A percentile compares a stretch with the other conserved stretches of the same genome.
Evolutionary conservation across 2,888 invertebrate genomes (phyloP).

Genomic region (Lasioglossum leucozonium): DNA sequence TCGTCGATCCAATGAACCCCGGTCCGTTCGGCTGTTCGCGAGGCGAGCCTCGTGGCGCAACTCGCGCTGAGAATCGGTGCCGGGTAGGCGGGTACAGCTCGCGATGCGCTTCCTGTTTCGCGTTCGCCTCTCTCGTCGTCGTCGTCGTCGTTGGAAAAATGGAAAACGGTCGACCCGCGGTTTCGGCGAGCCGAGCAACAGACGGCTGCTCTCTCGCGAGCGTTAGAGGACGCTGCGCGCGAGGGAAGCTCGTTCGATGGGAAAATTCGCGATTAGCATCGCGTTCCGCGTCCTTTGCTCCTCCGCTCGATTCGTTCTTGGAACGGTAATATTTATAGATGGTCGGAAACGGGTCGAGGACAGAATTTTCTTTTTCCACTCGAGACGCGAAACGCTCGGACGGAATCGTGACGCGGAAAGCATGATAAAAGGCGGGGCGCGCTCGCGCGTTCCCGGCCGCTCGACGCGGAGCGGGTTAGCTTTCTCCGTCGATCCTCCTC

Average conservation of each 20-base stretch:
- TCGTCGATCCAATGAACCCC: conserved; percentile 18
- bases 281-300: conserved; percentile 17
- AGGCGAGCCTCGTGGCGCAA: not conserved
- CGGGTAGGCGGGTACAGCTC: not conserved
- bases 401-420: conserved; percentile 11
- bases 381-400: conserved; percentile 21
- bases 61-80: not conserved
- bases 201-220: not conserved
- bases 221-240: not conserved
- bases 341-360: conserved; percentile 40
- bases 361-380: conserved; percentile 35
- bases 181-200: not conserved
- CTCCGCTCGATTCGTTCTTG: conserved; percentile 29
- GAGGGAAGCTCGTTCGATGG: not conserved
- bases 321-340: conserved; percentile 32
- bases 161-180: not conserved
- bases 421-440: not conserved
- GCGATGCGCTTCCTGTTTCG: not conserved
- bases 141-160: not conserved
- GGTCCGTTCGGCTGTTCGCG: not conserved
- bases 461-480: not conserved
- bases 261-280: conserved; percentile 25
- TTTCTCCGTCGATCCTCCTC: not conserved
- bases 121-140: not conserved
- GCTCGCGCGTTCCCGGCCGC: not conserved